A percentile compares a stretch with the other conserved stretches of the same genome.
Conservation (phyloP, 2,113 vertebrate species). For the Nycticorax nycticorax region DNA sequence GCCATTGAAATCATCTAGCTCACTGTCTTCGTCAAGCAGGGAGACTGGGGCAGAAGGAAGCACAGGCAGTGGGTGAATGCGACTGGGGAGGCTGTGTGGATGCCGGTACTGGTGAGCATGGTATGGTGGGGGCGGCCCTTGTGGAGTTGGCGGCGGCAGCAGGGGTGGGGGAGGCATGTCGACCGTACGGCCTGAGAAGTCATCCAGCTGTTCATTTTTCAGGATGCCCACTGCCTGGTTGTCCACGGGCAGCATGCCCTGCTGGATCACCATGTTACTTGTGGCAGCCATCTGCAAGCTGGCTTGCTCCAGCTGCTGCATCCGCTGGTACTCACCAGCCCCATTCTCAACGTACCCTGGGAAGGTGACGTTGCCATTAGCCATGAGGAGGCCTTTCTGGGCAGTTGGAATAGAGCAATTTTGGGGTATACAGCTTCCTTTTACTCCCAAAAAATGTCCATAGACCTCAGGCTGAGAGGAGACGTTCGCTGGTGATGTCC, state of each 20-base stretch:
- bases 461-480: conserved; percentile 90
- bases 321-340: conserved; percentile 64
- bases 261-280: conserved; percentile 88
- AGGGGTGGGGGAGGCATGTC: conserved; percentile 51
- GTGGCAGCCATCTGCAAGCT: conserved; percentile 70
- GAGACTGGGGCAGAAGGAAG: conserved; percentile 56
- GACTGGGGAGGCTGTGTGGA: conserved; percentile 59
- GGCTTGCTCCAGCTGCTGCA: conserved; percentile 84
- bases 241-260: conserved; percentile 59
- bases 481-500: conserved; percentile 79
- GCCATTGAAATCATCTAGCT: conserved; percentile 76
- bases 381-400: conserved; percentile 65
- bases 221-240: conserved; percentile 33
- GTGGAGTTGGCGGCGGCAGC: conserved; percentile 72
- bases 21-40: conserved; percentile 83
- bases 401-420: conserved; percentile 47
- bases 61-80: background rate
- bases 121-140: conserved; percentile 87
- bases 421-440: conserved; percentile 86
- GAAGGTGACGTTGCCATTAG: conserved; percentile 49
- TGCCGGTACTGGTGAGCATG: conserved; percentile 79
- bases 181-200: conserved; percentile 45
- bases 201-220: conserved; percentile 66
- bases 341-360: conserved; percentile 42
- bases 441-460: conserved; percentile 91